These are phyloP conservation scores for Choloepus didactylus DNA, from an alignment of 2,797 vertebrate species.

Conservation along the genomic window DNA sequence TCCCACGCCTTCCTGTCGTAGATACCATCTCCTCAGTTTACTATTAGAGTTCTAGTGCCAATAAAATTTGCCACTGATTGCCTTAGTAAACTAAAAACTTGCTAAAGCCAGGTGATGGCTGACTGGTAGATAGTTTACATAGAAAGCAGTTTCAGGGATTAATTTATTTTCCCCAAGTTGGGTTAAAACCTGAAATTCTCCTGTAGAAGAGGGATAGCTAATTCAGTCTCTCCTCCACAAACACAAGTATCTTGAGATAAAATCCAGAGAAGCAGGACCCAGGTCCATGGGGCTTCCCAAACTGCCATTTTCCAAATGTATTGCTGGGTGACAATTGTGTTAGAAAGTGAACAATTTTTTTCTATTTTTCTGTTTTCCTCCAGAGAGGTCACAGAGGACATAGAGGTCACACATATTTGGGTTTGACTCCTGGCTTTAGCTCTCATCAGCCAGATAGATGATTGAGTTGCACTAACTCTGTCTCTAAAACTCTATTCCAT, in stretches of 20 bases:
- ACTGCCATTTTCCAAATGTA: not conserved
- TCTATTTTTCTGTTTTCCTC: conserved; percentile 1
- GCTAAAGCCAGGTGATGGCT: not conserved
- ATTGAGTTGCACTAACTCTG: not conserved
- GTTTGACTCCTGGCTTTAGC: not conserved
- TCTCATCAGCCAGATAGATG: not conserved
- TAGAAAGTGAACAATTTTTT: not conserved
- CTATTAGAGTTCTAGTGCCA: not conserved
- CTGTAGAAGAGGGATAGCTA: not conserved
- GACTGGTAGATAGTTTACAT: not conserved
- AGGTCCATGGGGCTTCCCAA: not conserved
- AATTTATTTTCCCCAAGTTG: not conserved
- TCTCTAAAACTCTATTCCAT: not conserved
- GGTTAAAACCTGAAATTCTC: not conserved
- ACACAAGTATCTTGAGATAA: not conserved
- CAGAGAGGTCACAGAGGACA: not conserved
- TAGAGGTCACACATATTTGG: not conserved
- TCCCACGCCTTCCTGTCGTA: too few species aligned
- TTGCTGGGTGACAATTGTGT: not conserved
- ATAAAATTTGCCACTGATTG: not conserved
- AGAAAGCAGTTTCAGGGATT: not conserved
- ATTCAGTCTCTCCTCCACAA: not conserved
- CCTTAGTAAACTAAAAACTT: not conserved
- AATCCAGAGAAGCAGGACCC: not conserved
- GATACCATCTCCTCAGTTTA: not conserved